Evolutionary conservation across 2,797 vertebrate genomes (phyloP), one percentile per base, ranked within the genome.

Genomic region (Helicolenus hilgendorfi): DNA sequence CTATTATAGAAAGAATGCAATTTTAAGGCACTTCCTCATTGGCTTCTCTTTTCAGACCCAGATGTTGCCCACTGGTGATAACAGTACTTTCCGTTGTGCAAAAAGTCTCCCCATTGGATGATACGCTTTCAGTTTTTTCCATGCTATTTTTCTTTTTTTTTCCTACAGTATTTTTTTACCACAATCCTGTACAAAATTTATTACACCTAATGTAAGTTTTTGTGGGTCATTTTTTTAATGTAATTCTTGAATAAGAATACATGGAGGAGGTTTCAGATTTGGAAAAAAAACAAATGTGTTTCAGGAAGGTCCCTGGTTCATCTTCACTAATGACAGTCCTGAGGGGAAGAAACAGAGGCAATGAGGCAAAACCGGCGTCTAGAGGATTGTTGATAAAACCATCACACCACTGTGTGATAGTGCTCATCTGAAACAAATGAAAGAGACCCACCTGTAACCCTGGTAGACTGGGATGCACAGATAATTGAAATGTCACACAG

Each of bases 401-500:
- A 76, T 55, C 64, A 68, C 8, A 41, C 35, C 53, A 58, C 10
- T 9, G 27, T 31, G 2, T 35, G 68, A 87, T 58, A n/a, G 55
- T 31, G 27, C 5, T 24, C 33, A 29, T 26, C 60, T 72, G 33
- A 84, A 89, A 90, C 22, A 65, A 82, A 81, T 73, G n/a, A 77
- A 64, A 72, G 38, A 74, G 45, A 71, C 33, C 55, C 71, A 87
- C 53, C 69, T 81, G 65, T 72, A 72, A 63, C 73, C 62, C 81
- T 56, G 45, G 29, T 53, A 36, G 59, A 56, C 68, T 36, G 36
- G 5, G 55, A 75, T 4, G 36, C 49, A 60, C 79, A 55, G n/a
- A 67, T 79, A 89, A 90, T 74, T 85, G 68, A 85, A 60, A 55
- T 90, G 79, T 85, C 84, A 85, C 38, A 58, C 11, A 80, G 53